Conservation (phyloP, 1,140 invertebrate genomes). For the Drosophila kohkoa region DNA sequence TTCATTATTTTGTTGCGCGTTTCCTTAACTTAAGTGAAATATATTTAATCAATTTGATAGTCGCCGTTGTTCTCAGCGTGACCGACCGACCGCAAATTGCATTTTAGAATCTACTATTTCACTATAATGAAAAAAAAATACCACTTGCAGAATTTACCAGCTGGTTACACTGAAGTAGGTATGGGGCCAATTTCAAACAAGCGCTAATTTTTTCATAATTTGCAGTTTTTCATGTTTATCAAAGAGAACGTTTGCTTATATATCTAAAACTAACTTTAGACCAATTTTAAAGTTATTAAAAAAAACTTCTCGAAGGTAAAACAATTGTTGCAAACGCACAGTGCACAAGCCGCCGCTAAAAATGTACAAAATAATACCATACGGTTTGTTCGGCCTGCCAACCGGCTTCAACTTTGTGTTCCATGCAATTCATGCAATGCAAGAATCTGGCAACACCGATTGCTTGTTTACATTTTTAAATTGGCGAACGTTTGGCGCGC, state of each 20-base stretch:
- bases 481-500: slow-evolving; percentile 7
- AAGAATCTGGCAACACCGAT: slow-evolving; percentile 23
- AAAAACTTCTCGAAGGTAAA: too few relatives aligned
- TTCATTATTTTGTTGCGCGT: slow-evolving; percentile 16
- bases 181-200: neutral
- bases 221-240: neutral
- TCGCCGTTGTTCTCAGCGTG: slow-evolving; percentile 42
- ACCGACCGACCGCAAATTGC: neutral
- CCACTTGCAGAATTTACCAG: neutral
- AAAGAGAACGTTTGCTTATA: too few relatives aligned
- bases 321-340: neutral
- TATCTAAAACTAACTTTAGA: too few relatives aligned
- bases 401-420: neutral
- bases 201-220: neutral
- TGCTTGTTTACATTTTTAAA: slow-evolving; percentile 29
- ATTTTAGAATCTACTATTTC: slow-evolving; percentile 6
- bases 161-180: neutral
- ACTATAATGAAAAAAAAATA: too few relatives aligned
- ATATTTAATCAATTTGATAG: slow-evolving; percentile 57
- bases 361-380: neutral
- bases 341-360: neutral
- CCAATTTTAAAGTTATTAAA: too few relatives aligned
- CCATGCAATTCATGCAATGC: slow-evolving; percentile 16
- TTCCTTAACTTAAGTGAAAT: slow-evolving; percentile 25
- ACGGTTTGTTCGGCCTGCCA: slow-evolving; percentile 7